Conservation (phyloP, 2,888 invertebrate genomes). For the Drosophila pullipes region DNA sequence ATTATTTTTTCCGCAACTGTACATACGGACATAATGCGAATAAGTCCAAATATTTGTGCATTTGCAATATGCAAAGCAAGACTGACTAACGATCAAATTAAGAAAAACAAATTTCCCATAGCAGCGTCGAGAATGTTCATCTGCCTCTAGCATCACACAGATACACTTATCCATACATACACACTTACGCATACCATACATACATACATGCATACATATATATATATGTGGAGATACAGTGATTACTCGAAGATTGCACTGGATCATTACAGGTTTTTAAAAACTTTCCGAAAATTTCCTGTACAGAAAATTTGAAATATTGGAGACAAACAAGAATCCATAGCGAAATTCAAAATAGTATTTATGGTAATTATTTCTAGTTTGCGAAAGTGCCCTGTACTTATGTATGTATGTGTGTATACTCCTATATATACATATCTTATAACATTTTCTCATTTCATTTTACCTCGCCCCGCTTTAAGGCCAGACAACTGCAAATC, state of each 20-base stretch:
- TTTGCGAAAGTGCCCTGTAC: not conserved
- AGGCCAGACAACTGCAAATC: slow-evolving; percentile 52
- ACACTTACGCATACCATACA: not conserved
- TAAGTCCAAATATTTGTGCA: slow-evolving; percentile 15
- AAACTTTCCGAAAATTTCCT: not conserved
- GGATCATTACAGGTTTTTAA: not conserved
- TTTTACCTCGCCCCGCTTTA: slow-evolving; percentile 10
- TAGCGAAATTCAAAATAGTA: not conserved
- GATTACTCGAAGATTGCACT: not conserved
- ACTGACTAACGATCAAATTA: slow-evolving; percentile 46
- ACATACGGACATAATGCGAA: slow-evolving; percentile 1
- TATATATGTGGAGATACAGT: slow-evolving; percentile 5
- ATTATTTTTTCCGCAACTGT: not conserved
- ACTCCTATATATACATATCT: not conserved
- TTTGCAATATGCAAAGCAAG: slow-evolving; percentile 35
- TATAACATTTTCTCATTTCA: slow-evolving; percentile 19
- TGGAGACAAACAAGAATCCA: not conserved
- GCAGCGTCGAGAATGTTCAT: slow-evolving; percentile 59
- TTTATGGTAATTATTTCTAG: not conserved
- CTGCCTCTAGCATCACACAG: slow-evolving; percentile 1
- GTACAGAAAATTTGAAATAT: not conserved
- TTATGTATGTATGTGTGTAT: slow-evolving; percentile 18
- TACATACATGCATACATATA: not conserved
- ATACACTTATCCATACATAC: not conserved
- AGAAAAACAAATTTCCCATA: slow-evolving; percentile 55